phyloP scores from a whole-genome alignment of 2,113 vertebrate species.

The Aptenodytes patagonicus region DNA sequence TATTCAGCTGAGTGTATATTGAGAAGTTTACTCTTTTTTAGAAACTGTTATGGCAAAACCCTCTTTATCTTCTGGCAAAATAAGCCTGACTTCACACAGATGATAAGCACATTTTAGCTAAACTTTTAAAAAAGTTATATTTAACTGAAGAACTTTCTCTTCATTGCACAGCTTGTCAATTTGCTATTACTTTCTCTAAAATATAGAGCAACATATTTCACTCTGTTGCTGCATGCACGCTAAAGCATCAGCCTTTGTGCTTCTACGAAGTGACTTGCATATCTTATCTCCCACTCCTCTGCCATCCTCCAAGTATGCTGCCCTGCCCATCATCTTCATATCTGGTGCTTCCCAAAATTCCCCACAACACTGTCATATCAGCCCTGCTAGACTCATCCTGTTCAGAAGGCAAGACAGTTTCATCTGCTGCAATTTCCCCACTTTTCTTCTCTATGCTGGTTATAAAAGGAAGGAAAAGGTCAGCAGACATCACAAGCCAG shows the following conservation, averaged over 20 bases:
- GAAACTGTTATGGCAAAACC: neutral
- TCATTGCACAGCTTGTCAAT: neutral
- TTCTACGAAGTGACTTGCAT: neutral
- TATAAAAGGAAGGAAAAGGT: neutral
- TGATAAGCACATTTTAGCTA: neutral
- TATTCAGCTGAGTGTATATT: fast-evolving
- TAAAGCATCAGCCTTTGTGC: neutral
- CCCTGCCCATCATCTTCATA: neutral
- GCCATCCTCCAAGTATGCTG: neutral
- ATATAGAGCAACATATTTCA: neutral
- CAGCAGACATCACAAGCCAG: neutral
- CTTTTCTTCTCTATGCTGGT: neutral
- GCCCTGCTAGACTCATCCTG: neutral
- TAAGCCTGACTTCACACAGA: neutral
- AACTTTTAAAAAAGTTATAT: neutral
- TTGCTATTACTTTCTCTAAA: neutral
- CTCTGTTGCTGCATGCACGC: neutral
- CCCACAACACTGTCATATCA: neutral
- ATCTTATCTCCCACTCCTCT: neutral
- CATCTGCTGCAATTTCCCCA: neutral
- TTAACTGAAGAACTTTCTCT: neutral
- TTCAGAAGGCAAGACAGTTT: neutral
- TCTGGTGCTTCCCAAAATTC: neutral
- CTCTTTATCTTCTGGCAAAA: neutral
- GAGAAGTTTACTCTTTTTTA: neutral